Percentiles rank a stretch among this genome's conserved stretches.
Conservation (phyloP, 2,888 invertebrate genomes). For the Rhagophthalmus giganteus region DNA sequence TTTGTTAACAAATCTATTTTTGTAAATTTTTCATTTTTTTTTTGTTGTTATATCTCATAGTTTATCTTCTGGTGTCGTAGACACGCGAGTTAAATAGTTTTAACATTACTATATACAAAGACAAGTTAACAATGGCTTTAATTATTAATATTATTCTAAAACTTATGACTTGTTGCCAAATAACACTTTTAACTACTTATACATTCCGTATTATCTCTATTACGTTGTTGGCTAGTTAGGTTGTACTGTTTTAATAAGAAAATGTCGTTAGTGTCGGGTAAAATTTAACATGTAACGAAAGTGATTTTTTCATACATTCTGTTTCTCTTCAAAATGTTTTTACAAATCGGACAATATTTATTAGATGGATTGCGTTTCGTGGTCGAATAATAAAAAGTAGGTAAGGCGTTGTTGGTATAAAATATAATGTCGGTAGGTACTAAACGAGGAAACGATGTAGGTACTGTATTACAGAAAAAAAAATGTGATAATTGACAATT, state of each 20-base stretch:
- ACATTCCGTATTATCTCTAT: slow-evolving; percentile 56
- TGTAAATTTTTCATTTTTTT: slow-evolving; percentile 47
- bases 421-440: no score
- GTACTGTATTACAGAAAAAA: no score
- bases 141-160: slow-evolving; percentile 35
- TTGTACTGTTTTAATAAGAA: slow-evolving; percentile 34
- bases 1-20: slow-evolving; percentile 49
- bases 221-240: slow-evolving; percentile 42
- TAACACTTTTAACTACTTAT: slow-evolving; percentile 56
- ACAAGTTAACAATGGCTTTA: slow-evolving; percentile 54
- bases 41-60: slow-evolving; percentile 52
- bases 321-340: no score
- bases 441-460: no score
- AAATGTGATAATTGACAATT: no score
- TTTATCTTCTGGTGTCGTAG: slow-evolving; percentile 48
- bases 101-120: slow-evolving; percentile 41
- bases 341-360: background rate
- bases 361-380: background rate
- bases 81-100: slow-evolving; percentile 36
- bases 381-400: background rate
- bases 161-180: slow-evolving; percentile 55
- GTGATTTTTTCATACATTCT: slow-evolving; percentile 23
- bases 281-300: slow-evolving; percentile 44
- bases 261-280: slow-evolving; percentile 41
- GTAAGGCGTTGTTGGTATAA: no score